Evolutionary conservation across 2,113 vertebrate species (phyloP).

Genomic region (Erythrocercus mccallii): DNA sequence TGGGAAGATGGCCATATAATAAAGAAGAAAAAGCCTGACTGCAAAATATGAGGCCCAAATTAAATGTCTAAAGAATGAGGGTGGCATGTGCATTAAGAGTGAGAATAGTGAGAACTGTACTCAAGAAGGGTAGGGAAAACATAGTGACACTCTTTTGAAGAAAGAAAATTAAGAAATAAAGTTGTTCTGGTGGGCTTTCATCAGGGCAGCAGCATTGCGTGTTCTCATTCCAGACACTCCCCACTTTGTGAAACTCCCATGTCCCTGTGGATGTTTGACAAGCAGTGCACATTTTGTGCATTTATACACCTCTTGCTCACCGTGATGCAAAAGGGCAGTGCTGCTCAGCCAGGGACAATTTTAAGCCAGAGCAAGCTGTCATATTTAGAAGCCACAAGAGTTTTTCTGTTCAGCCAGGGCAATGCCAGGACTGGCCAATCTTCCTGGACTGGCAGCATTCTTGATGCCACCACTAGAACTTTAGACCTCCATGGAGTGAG

Average conservation of each 20-base stretch:
- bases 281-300: neutral
- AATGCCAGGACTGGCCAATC: neutral
- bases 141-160: neutral
- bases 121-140: neutral
- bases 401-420: neutral
- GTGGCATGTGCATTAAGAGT: neutral
- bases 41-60: neutral
- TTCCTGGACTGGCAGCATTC: neutral
- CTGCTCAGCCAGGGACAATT: neutral
- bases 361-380: neutral
- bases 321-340: fast-evolving
- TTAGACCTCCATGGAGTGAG: neutral
- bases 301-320: neutral
- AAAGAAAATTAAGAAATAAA: neutral
- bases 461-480: neutral
- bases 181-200: neutral
- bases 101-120: neutral
- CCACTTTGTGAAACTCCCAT: neutral
- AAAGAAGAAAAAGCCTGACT: neutral
- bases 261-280: neutral
- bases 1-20: neutral
- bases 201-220: neutral
- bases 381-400: neutral
- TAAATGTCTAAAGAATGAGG: neutral
- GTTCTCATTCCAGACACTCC: neutral